A percentile compares a stretch with the other conserved stretches of the same genome.
Conservation (phyloP, 2,797 vertebrate species). For the Streptopelia turtur region DNA sequence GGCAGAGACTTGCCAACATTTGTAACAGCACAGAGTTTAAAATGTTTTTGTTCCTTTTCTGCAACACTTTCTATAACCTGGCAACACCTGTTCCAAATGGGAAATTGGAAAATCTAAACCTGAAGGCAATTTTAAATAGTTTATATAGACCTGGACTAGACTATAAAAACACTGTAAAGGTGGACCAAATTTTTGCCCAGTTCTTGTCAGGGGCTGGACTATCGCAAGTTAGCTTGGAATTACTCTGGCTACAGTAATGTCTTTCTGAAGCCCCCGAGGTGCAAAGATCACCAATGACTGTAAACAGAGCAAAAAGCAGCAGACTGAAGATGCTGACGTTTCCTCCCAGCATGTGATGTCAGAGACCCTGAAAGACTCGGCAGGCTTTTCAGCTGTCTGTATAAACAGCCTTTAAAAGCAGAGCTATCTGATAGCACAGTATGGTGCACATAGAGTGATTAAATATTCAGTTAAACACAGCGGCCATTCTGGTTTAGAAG, state of each 20-base stretch:
- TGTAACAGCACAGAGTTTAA: neutral
- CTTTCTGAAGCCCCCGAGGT: neutral
- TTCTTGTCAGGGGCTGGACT: neutral
- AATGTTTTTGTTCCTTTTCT: slow-evolving; percentile 40
- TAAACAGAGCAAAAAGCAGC: neutral
- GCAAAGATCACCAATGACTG: neutral
- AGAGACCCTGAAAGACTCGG: neutral
- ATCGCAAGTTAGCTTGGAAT: neutral
- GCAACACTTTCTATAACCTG: slow-evolving; percentile 34
- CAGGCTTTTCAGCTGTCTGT: neutral
- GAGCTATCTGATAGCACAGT: neutral
- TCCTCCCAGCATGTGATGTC: neutral
- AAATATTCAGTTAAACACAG: neutral
- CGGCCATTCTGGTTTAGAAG: neutral
- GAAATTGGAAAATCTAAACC: slow-evolving; percentile 54
- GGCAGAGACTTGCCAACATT: slow-evolving; percentile 2
- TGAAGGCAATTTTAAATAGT: slow-evolving; percentile 50
- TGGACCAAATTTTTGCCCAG: neutral
- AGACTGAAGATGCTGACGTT: neutral
- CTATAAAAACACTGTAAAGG: slow-evolving; percentile 50
- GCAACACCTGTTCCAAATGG: slow-evolving; percentile 60
- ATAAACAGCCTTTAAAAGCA: neutral
- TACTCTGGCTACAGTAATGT: neutral
- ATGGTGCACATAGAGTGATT: neutral
- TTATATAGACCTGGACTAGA: slow-evolving; percentile 65